Conservation (phyloP, 2,888 invertebrate species). For the Polyommatus iphigenia region DNA sequence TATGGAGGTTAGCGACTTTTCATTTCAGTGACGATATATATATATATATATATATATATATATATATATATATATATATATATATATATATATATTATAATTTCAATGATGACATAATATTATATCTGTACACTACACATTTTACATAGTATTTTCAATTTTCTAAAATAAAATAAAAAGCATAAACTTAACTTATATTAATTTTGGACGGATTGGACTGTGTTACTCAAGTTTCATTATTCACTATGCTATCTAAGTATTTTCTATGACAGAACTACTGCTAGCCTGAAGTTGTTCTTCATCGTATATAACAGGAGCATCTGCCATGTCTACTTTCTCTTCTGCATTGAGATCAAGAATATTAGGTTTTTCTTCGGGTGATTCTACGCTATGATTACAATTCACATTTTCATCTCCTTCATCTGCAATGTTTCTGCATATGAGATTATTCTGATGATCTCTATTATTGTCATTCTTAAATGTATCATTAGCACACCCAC, state of each 20-base stretch:
- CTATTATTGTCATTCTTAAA: background rate
- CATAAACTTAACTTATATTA: background rate
- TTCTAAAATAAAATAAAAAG: background rate
- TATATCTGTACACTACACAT: too few relatives aligned
- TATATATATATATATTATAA: too few relatives aligned
- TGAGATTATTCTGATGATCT: background rate
- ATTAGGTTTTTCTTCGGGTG: background rate
- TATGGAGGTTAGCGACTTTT: too few relatives aligned
- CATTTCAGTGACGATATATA: too few relatives aligned
- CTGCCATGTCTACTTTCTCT: constrained; percentile 31
- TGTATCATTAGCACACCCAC: background rate
- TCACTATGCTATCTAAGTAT: background rate
- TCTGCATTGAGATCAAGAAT: background rate
- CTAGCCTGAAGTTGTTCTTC: constrained; percentile 36
- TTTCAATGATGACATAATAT: too few relatives aligned
- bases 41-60: too few relatives aligned
- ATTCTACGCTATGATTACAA: background rate
- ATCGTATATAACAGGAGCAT: constrained; percentile 41
- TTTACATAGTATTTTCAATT: background rate
- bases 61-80: too few relatives aligned
- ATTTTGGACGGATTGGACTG: background rate
- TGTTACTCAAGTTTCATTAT: background rate
- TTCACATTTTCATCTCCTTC: background rate
- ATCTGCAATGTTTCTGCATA: background rate
- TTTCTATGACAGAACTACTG: constrained; percentile 36